phyloP scores from a whole-genome alignment of 1,140 invertebrate species.

The Aphidius gifuensis region DNA sequence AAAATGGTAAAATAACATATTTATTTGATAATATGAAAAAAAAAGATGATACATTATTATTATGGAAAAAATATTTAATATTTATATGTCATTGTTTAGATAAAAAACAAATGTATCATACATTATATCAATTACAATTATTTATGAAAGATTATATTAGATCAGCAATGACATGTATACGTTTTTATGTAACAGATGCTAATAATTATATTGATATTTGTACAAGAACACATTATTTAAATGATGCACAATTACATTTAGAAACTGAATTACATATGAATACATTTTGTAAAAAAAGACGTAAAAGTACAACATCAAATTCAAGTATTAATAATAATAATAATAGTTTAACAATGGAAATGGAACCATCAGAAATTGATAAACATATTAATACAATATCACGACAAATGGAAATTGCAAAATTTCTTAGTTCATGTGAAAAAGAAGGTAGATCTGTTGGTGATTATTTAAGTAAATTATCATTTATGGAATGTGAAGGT shows the following conservation, averaged over 20 bases:
- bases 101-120: slow-evolving; percentile 61
- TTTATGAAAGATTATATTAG: slow-evolving; percentile 67
- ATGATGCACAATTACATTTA: slow-evolving; percentile 63
- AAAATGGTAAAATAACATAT: slow-evolving; percentile 59
- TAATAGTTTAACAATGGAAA: slow-evolving; percentile 57
- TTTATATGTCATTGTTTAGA: slow-evolving; percentile 66
- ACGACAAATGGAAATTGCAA: slow-evolving; percentile 66
- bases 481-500: slow-evolving; percentile 39
- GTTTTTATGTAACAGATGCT: slow-evolving; percentile 62
- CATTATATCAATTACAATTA: slow-evolving; percentile 67
- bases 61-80: slow-evolving; percentile 67
- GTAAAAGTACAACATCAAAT: slow-evolving; percentile 38
- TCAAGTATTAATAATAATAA: slow-evolving; percentile 37
- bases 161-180: slow-evolving; percentile 71
- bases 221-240: slow-evolving; percentile 56
- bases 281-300: slow-evolving; percentile 42
- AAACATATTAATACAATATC: slow-evolving; percentile 69
- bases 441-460: slow-evolving; percentile 45
- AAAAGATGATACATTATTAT: slow-evolving; percentile 61
- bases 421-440: slow-evolving; percentile 65
- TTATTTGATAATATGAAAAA: slow-evolving; percentile 62
- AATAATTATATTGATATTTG: slow-evolving; percentile 59
- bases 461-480: slow-evolving; percentile 46
- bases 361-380: slow-evolving; percentile 65
- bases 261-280: slow-evolving; percentile 51